Percentiles rank a stretch among this genome's conserved stretches.
These are phyloP conservation scores for Syritta pipiens DNA, from an alignment of 2,888 invertebrate genomes.

Conservation along the genomic window DNA sequence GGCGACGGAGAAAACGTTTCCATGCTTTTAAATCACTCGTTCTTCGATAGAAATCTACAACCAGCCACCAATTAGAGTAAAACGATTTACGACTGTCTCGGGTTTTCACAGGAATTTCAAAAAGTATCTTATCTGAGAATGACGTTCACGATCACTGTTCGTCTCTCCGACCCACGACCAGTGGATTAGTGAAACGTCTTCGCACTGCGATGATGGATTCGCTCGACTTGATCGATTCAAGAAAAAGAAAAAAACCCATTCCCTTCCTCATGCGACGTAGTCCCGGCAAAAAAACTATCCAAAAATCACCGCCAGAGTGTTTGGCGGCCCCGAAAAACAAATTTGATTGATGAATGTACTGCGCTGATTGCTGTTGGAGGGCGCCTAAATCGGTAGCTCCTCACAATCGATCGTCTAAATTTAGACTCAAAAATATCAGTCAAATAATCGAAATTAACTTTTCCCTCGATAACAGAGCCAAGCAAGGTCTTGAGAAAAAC, in stretches of 20 bases:
- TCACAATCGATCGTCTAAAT: constrained; percentile 29
- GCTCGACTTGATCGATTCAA: constrained; percentile 4
- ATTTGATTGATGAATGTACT: constrained; percentile 14
- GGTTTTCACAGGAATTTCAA: no score
- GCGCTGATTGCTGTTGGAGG: constrained; percentile 3
- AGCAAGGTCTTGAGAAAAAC: constrained; percentile 11
- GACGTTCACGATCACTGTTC: no score
- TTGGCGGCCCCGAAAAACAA: no score
- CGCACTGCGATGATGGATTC: constrained; percentile 13
- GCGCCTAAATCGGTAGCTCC: not conserved
- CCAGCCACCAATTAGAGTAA: no score
- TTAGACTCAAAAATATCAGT: constrained; percentile 31
- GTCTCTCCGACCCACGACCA: no score
- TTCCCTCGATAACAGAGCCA: constrained; percentile 12
- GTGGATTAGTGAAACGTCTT: no score
- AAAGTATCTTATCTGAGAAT: no score
- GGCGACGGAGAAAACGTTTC: no score
- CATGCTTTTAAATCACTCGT: no score
- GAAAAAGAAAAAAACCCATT: not conserved
- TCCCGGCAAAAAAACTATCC: not conserved
- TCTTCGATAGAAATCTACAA: no score
- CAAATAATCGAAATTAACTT: constrained; percentile 24
- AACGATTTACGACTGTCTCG: no score
- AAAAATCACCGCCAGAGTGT: no score
- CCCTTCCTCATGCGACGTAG: not conserved